Evolutionary conservation across 2,888 invertebrate species (phyloP).

Genomic region (Troides aeacus): DNA sequence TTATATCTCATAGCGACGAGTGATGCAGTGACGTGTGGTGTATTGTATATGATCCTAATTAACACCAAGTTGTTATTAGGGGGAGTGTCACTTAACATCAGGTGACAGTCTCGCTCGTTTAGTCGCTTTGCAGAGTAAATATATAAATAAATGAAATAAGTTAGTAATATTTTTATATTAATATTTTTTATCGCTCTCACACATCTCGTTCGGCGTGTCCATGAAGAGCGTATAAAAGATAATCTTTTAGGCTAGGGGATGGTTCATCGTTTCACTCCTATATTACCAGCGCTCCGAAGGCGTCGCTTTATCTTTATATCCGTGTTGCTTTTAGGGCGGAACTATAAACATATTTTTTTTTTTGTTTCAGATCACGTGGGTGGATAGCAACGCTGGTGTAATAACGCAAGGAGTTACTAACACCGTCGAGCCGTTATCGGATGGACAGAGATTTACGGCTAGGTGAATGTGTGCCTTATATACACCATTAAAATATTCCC

Average conservation of each 20-base stretch:
- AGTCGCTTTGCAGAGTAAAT: too few relatives aligned
- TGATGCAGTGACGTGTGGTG: too few relatives aligned
- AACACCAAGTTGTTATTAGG: too few relatives aligned
- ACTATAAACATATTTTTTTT: conserved; percentile 8
- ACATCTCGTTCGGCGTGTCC: neutral
- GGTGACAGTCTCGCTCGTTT: too few relatives aligned
- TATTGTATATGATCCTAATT: too few relatives aligned
- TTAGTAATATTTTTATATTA: conserved; percentile 2
- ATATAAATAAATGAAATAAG: neutral
- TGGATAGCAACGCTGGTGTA: conserved; percentile 92
- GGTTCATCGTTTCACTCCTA: conserved; percentile 2
- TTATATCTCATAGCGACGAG: too few relatives aligned
- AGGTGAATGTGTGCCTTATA: conserved; percentile 44
- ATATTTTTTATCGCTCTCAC: conserved; percentile 1
- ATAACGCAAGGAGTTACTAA: conserved; percentile 89
- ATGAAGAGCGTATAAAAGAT: conserved; percentile 7
- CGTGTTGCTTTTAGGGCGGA: conserved; percentile 16
- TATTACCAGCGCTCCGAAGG: conserved; percentile 2
- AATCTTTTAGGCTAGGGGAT: conserved; percentile 9
- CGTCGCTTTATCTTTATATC: conserved; percentile 19
- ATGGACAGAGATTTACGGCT: conserved; percentile 91
- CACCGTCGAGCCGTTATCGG: conserved; percentile 87
- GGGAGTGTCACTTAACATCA: too few relatives aligned
- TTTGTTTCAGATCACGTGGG: conserved; percentile 89
- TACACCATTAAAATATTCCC: neutral